phyloP scores from a whole-genome alignment of 2,888 invertebrate species.

The Myopa tessellatipennis region DNA sequence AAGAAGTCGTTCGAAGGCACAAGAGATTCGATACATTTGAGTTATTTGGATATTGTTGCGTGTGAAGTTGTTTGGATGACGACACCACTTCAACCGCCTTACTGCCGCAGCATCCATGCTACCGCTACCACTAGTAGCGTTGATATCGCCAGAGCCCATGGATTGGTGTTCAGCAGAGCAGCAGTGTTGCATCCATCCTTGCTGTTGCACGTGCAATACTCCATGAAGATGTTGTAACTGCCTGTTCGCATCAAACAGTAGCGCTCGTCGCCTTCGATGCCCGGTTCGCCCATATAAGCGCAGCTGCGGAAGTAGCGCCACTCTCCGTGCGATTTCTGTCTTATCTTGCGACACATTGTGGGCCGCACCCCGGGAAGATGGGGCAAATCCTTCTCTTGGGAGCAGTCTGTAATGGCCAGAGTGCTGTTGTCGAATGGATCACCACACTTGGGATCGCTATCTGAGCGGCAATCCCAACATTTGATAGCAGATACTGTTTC shows the following conservation, averaged over 20 bases:
- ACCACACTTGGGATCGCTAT: slow-evolving; percentile 88
- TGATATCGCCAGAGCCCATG: slow-evolving; percentile 51
- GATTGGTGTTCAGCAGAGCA: slow-evolving; percentile 64
- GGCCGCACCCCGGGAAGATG: slow-evolving; percentile 79
- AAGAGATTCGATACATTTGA: slow-evolving; percentile 18
- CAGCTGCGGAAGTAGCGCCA: slow-evolving; percentile 91
- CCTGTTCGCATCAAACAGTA: slow-evolving; percentile 92
- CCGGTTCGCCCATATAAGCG: slow-evolving; percentile 90
- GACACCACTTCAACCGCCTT: not conserved
- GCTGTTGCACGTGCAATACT: slow-evolving; percentile 92
- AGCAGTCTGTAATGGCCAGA: slow-evolving; percentile 86
- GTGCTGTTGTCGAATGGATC: slow-evolving; percentile 93
- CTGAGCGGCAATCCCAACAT: slow-evolving; percentile 93
- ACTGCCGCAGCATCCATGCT: slow-evolving; percentile 47
- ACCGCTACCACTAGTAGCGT: slow-evolving; percentile 45
- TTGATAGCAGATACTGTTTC: slow-evolving; percentile 76
- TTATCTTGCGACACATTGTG: slow-evolving; percentile 90
- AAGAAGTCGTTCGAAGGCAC: slow-evolving; percentile 15
- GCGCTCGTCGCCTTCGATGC: slow-evolving; percentile 88
- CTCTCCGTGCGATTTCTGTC: slow-evolving; percentile 90
- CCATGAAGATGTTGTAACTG: slow-evolving; percentile 92
- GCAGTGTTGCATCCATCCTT: slow-evolving; percentile 91
- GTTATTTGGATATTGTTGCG: not conserved
- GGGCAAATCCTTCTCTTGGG: slow-evolving; percentile 72
- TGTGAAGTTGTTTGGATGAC: not conserved